Conservation (phyloP, 2,888 invertebrate genomes). For the Clepsis dumicolana region DNA sequence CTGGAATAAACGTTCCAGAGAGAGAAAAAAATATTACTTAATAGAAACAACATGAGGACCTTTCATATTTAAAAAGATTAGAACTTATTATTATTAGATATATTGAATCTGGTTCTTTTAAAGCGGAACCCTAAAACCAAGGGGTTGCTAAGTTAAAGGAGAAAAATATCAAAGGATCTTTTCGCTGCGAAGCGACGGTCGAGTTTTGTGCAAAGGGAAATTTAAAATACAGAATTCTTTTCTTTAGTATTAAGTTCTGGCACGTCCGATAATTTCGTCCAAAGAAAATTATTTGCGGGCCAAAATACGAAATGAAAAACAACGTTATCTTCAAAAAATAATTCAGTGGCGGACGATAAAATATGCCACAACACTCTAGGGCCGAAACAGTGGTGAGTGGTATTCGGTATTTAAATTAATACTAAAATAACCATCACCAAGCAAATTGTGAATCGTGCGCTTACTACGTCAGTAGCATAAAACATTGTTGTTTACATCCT, state of each 20-base stretch:
- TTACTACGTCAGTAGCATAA: not conserved
- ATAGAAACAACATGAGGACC: too few species aligned
- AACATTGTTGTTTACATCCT: not conserved
- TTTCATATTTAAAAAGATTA: too few species aligned
- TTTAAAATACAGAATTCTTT: constrained; percentile 29
- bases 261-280: constrained; percentile 32
- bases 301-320: constrained; percentile 6
- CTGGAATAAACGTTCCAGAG: too few species aligned
- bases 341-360: constrained; percentile 4
- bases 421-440: not conserved
- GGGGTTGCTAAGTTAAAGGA: constrained; percentile 28
- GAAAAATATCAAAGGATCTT: constrained; percentile 38
- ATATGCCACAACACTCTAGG: constrained; percentile 6
- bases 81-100: too few species aligned
- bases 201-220: constrained; percentile 31
- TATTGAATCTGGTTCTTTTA: not conserved
- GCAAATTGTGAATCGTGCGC: not conserved
- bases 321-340: constrained; percentile 3
- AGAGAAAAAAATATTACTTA: too few species aligned
- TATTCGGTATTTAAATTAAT: not conserved
- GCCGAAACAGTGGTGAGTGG: constrained; percentile 3
- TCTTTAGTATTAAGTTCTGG: constrained; percentile 28
- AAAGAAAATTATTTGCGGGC: constrained; percentile 19
- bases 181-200: constrained; percentile 24
- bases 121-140: constrained; percentile 22